Conservation (phyloP, 2,888 invertebrate genomes). For the Archips xylosteana region DNA sequence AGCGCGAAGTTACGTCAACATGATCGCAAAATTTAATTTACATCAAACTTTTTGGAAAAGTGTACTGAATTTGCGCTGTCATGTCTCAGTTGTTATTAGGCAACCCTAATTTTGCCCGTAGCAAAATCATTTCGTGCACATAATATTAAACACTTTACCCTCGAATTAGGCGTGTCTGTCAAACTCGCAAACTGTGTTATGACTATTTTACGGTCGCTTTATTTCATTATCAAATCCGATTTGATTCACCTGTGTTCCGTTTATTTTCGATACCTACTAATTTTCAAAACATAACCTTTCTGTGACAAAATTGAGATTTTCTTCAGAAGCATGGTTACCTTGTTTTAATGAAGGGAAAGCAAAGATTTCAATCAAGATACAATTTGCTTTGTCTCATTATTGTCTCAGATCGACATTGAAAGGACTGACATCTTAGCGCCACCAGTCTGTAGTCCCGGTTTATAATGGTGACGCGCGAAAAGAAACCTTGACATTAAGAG, state of each 20-base stretch:
- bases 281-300: conserved; percentile 1
- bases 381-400: conserved; percentile 62
- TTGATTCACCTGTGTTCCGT: conserved; percentile 8
- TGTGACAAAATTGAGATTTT: conserved; percentile 50
- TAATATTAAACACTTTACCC: conserved; percentile 68
- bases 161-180: conserved; percentile 61
- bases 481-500: conserved; percentile 51
- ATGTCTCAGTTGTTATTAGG: conserved; percentile 73
- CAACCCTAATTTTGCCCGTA: conserved; percentile 65
- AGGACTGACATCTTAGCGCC: conserved; percentile 63
- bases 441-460: conserved; percentile 64
- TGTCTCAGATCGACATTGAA: conserved; percentile 71
- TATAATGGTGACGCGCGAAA: conserved; percentile 53
- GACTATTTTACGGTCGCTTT: conserved; percentile 54
- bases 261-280: conserved; percentile 2
- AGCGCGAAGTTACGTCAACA: conserved; percentile 65
- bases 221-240: conserved; percentile 31
- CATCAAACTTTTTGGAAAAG: conserved; percentile 71
- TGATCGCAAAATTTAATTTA: conserved; percentile 70
- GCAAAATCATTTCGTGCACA: conserved; percentile 68
- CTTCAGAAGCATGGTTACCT: conserved; percentile 52
- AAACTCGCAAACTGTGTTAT: conserved; percentile 66
- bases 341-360: conserved; percentile 56
- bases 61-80: conserved; percentile 71
- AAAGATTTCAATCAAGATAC: conserved; percentile 59